Conservation (phyloP, 2,888 invertebrate species). For the Pomacea canaliculata region DNA sequence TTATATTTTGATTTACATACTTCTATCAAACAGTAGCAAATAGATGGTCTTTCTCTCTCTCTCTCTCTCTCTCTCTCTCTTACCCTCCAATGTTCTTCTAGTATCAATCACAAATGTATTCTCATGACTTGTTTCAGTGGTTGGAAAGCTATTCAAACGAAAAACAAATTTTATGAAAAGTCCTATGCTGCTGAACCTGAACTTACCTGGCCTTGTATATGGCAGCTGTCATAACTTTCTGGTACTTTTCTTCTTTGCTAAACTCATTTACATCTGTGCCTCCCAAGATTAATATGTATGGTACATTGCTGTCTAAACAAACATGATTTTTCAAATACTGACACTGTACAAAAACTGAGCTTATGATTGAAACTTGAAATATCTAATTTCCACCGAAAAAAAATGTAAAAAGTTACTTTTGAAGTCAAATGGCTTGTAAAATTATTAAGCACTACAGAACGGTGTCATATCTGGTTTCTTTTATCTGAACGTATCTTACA, state of each 20-base stretch:
- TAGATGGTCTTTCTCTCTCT: too few species aligned
- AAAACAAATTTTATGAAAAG: too few species aligned
- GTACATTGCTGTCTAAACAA: constrained; percentile 43
- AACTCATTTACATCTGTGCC: constrained; percentile 62
- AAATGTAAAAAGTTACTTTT: neutral
- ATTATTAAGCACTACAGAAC: too few species aligned
- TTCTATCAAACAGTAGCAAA: neutral
- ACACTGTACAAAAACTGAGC: neutral
- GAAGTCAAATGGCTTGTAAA: too few species aligned
- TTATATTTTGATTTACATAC: neutral
- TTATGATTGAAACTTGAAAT: too few species aligned
- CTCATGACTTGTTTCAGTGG: too few species aligned
- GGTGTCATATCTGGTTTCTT: neutral
- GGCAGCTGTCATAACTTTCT: constrained; percentile 48
- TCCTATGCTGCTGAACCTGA: too few species aligned
- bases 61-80: too few species aligned
- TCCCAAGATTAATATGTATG: constrained; percentile 58
- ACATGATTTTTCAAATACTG: neutral
- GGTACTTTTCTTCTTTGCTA: constrained; percentile 36
- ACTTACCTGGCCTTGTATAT: constrained; percentile 48
- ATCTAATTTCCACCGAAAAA: neutral
- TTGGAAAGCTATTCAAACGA: too few species aligned
- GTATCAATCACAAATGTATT: too few species aligned
- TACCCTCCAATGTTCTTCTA: too few species aligned
- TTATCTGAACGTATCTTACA: neutral